These are phyloP conservation scores for Chamaea fasciata DNA, from an alignment of 2,113 vertebrate genomes.

Conservation along the genomic window DNA sequence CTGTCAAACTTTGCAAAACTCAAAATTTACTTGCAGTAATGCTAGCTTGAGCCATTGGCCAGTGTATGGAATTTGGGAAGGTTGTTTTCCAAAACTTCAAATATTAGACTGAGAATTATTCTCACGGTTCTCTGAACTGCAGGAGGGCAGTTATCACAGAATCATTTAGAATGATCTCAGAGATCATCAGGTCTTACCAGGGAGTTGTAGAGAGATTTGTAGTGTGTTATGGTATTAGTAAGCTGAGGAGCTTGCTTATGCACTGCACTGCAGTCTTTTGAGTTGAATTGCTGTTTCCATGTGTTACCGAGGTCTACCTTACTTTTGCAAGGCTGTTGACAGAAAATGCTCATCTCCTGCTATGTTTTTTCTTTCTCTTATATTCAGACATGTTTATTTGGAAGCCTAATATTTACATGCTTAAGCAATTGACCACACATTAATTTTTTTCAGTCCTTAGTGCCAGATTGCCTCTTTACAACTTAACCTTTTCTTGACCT, in stretches of 20 bases:
- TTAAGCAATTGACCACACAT: neutral
- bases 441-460: neutral
- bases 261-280: neutral
- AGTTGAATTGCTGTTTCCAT: neutral
- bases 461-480: constrained; percentile 24
- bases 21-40: neutral
- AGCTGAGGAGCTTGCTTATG: neutral
- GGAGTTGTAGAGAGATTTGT: neutral
- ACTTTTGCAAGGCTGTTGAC: neutral
- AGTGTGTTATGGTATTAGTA: neutral
- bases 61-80: neutral
- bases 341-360: neutral
- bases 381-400: neutral
- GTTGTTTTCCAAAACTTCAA: neutral
- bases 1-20: neutral
- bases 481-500: constrained; percentile 40
- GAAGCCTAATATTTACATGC: neutral
- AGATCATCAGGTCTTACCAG: neutral
- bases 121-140: neutral
- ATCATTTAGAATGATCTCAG: neutral
- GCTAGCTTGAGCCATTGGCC: neutral
- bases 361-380: neutral
- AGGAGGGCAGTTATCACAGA: neutral
- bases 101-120: neutral
- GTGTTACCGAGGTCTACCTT: neutral